Evolutionary conservation across 2,113 vertebrate genomes (phyloP).

Genomic region (Mirounga angustirostris): DNA sequence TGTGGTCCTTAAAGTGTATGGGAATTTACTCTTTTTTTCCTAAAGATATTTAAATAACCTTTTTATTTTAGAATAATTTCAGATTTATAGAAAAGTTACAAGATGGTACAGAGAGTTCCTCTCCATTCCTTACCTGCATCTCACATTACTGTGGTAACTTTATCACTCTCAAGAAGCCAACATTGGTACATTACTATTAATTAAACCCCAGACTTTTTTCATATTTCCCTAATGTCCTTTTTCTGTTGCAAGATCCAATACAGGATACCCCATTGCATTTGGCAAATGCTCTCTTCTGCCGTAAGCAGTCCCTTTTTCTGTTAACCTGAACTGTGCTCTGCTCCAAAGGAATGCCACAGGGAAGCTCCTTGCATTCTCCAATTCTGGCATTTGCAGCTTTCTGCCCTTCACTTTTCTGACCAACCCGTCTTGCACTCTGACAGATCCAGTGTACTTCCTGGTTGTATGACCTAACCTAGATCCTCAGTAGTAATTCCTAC

Average conservation of each 20-base stretch:
- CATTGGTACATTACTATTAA: not conserved
- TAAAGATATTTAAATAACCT: not conserved
- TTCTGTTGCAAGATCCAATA: not conserved
- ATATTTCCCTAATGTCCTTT: not conserved
- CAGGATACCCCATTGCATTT: not conserved
- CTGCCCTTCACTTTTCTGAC: not conserved
- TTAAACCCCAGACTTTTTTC: not conserved
- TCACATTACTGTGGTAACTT: not conserved
- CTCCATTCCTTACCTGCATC: not conserved
- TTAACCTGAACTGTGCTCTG: not conserved
- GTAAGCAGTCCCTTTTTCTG: not conserved
- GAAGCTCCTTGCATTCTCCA: not conserved
- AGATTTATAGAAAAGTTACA: not conserved
- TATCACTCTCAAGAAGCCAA: not conserved
- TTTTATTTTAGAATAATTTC: conserved; percentile 7
- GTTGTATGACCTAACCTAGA: not conserved
- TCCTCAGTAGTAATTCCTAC: not conserved
- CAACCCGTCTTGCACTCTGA: not conserved
- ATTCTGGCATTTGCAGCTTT: not conserved
- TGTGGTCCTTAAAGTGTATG: not conserved
- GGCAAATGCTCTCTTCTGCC: not conserved
- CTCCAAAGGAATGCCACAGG: not conserved
- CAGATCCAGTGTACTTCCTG: not conserved
- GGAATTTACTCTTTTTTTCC: not conserved
- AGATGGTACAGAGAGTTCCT: not conserved